Base-by-base conservation (phyloP, 2,113 vertebrate species). In the Cebidichthys violaceus region DNA sequence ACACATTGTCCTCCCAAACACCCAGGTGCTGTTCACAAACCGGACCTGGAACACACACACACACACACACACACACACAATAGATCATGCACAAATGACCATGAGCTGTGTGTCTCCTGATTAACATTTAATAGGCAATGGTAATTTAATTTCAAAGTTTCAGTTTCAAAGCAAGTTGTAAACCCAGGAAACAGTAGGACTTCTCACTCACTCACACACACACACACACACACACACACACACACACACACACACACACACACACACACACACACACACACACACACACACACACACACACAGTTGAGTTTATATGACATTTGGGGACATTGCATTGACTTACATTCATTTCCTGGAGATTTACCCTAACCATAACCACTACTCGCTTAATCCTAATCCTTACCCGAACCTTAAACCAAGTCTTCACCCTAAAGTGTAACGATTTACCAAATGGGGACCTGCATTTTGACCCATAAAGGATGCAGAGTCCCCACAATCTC, bases 11-110 rank as follows among this genome's bases (percentile, higher is more conserved):
- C 96, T 97, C 70, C 97, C 97, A 1, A 99, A 99, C 75, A 97
- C 91, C 98, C 97, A 98, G 0, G 96, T 97, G 75, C 97, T 99
- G 93, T 97, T 96, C 83, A 99, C 97, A 65, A 99, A 99, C 29
- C 97, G 97, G 62, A 96, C 97, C 98, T 99, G 84, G 52, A 61
- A 72, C 18, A 65, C 17, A 70, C 57, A 72, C 5, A 6, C 33
- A 33, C 71, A 76, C 18, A 75, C 18, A 65, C 17, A 70, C 57
- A 72, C 5, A 6, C 33, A 33, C 71, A 76, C 18, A 75, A n/a
- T 5, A 57, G 24, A 20, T 18, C 29, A 55, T 65, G 31, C 17
- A 35, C 15, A 33, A 15, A 29, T n/a, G 41, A 5, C 27, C 24
- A 22, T 60, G 50, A 52, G 24, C 22, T 27, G 0, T 1, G 17